These are phyloP conservation scores for Sebastolobus alascanus DNA, from an alignment of 2,797 vertebrate species.

Conservation along the genomic window DNA sequence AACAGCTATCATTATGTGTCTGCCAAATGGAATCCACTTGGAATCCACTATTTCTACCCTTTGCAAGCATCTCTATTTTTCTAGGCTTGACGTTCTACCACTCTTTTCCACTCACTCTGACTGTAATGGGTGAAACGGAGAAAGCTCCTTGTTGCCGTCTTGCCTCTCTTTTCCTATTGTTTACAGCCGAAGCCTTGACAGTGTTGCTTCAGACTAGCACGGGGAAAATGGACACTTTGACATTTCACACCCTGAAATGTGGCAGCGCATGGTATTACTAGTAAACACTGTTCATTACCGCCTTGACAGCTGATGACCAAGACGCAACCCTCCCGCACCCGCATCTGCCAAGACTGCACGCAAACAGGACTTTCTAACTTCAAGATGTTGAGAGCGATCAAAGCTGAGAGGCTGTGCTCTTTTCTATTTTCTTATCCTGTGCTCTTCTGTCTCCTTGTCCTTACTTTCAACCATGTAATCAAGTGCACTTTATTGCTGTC, in stretches of 20 bases:
- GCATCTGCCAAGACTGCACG: conserved; percentile 42
- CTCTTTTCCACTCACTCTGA: conserved; percentile 56
- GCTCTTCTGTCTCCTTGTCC: conserved; percentile 50
- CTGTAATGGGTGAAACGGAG: conserved; percentile 71
- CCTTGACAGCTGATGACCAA: conserved; percentile 69
- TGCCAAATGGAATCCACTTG: conserved; percentile 71
- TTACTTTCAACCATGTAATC: conserved; percentile 67
- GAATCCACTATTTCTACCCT: conserved; percentile 60
- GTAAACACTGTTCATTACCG: conserved; percentile 75
- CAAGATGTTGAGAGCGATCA: conserved; percentile 37
- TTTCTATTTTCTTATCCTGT: conserved; percentile 26
- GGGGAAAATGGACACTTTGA: conserved; percentile 74
- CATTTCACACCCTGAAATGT: conserved; percentile 74
- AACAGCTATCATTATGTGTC: conserved; percentile 76
- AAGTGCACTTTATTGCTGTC: conserved; percentile 68
- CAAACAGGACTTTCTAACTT: conserved; percentile 49
- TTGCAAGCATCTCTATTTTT: conserved; percentile 65
- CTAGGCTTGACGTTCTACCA: conserved; percentile 61
- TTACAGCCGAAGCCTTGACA: conserved; percentile 64
- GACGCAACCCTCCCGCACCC: conserved; percentile 59
- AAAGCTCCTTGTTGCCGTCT: conserved; percentile 62
- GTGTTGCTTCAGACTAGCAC: conserved; percentile 58
- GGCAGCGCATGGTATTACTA: conserved; percentile 65
- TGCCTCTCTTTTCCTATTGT: conserved; percentile 57
- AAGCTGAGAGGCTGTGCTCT: conserved; percentile 44